phyloP scores from a whole-genome alignment of 2,888 invertebrate genomes.

The Corythucha ciliata region DNA sequence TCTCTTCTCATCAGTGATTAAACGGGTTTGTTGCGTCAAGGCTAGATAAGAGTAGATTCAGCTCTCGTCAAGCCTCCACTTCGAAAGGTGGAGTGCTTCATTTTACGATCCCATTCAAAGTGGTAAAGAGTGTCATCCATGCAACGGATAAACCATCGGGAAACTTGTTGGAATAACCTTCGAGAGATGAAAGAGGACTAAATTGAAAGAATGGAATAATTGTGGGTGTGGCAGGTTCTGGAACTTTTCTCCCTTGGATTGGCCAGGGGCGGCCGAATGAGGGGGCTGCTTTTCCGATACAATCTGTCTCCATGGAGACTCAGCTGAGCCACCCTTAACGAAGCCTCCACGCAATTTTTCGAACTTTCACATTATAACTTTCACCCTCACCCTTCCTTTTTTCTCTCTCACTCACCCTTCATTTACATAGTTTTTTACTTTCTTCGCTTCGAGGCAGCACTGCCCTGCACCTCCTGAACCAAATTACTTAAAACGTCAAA shows the following conservation, averaged over 20 bases:
- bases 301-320: neutral
- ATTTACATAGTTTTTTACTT: no score
- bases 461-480: no score
- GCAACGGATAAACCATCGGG: neutral
- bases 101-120: no score
- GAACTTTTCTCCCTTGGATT: neutral
- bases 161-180: neutral
- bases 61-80: no score
- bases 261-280: neutral
- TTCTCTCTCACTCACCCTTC: no score
- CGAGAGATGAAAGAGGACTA: slow-evolving; percentile 2
- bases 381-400: neutral
- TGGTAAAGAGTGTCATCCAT: slow-evolving; percentile 1
- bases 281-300: neutral
- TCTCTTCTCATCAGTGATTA: no score
- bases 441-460: no score
- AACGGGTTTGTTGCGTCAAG: no score
- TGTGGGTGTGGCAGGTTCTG: neutral
- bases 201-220: slow-evolving; percentile 1
- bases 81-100: no score
- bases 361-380: slow-evolving; percentile 4
- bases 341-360: slow-evolving; percentile 1
- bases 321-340: slow-evolving; percentile 3
- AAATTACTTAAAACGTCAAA: no score
- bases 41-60: no score